phyloP scores from a whole-genome alignment of 92 coral and sea anemone species.

The Umimayanthus kanabou region DNA sequence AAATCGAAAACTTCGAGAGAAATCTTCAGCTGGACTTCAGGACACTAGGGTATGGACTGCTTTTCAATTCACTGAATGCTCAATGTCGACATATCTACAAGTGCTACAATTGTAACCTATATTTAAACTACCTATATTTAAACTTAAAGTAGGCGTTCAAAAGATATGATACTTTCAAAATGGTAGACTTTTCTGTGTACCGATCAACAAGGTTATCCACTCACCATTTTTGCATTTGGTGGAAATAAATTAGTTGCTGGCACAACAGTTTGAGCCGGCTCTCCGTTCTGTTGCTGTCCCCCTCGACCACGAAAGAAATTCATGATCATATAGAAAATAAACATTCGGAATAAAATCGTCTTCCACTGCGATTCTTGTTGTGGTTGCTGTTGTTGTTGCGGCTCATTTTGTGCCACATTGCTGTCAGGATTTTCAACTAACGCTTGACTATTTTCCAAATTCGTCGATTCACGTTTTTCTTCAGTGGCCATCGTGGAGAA shows the following conservation, averaged over 20 bases:
- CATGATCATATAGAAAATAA: constrained; percentile 88
- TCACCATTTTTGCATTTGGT: constrained; percentile 73
- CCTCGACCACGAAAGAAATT: constrained; percentile 77
- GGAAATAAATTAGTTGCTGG: constrained; percentile 84
- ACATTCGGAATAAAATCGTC: constrained; percentile 81
- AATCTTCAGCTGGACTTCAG: too few relatives aligned
- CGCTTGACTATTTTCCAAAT: constrained; percentile 16
- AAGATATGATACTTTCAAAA: neutral
- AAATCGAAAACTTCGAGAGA: too few relatives aligned
- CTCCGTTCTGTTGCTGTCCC: constrained; percentile 63
- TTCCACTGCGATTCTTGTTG: constrained; percentile 97
- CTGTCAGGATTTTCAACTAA: constrained; percentile 51
- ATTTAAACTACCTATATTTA: too few relatives aligned
- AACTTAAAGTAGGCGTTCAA: too few relatives aligned
- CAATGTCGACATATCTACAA: too few relatives aligned
- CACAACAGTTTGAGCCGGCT: constrained; percentile 17
- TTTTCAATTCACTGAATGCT: too few relatives aligned
- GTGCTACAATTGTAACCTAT: too few relatives aligned
- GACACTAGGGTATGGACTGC: too few relatives aligned
- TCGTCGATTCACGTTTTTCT: constrained; percentile 14
- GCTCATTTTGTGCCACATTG: constrained; percentile 55
- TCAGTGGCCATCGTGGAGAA: constrained; percentile 4
- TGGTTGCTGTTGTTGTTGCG: constrained; percentile 70
- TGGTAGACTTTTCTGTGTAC: neutral
- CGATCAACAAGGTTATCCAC: constrained; percentile 25